Conservation (phyloP, 2,797 vertebrate genomes). For the Eurystomus glaucurus region DNA sequence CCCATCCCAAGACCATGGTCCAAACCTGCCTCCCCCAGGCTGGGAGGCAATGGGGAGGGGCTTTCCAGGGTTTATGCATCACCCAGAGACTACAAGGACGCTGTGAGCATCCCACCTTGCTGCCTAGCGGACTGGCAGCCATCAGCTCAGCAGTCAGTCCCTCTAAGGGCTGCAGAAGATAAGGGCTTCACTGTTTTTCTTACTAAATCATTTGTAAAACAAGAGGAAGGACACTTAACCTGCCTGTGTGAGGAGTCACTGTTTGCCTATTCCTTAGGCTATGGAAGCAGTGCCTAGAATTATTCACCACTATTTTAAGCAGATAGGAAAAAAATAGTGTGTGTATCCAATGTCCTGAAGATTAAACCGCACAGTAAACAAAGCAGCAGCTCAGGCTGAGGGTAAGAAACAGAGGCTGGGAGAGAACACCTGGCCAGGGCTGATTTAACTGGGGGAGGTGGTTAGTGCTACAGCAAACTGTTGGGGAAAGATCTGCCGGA, state of each 20-base stretch:
- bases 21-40: not conserved
- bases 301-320: not conserved
- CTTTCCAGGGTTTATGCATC: not conserved
- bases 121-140: not conserved
- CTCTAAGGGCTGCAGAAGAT: not conserved
- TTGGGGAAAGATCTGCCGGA: slow-evolving; percentile 5
- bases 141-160: not conserved
- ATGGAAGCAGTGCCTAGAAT: not conserved
- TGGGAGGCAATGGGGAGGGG: not conserved
- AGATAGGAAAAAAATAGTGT: not conserved
- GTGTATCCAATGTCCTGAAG: not conserved
- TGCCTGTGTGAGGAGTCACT: not conserved
- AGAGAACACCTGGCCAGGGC: not conserved
- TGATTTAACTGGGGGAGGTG: not conserved
- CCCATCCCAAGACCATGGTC: not conserved
- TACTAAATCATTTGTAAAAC: not conserved
- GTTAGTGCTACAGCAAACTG: not conserved
- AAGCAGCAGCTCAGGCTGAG: not conserved
- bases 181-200: not conserved
- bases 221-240: not conserved
- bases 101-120: not conserved
- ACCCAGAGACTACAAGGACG: not conserved
- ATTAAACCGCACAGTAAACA: not conserved
- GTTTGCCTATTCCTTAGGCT: not conserved
- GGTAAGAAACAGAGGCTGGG: not conserved